These are phyloP conservation scores for Drosophila niveifrons DNA, from an alignment of 2,888 invertebrate genomes.

Conservation along the genomic window DNA sequence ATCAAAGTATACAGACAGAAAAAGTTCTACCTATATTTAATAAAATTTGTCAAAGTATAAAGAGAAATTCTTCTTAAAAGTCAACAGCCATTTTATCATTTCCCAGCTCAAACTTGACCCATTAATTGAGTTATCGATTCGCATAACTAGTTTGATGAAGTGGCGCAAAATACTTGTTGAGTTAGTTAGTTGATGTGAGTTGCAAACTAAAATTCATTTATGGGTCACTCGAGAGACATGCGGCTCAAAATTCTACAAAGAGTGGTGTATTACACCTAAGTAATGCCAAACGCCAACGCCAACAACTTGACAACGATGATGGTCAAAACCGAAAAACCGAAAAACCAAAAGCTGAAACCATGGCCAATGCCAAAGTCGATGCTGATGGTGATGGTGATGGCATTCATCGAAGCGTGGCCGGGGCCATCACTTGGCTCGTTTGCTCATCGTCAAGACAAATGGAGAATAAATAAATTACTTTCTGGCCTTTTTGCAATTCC, in stretches of 20 bases:
- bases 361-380: background rate
- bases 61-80: too few species aligned
- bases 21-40: too few species aligned
- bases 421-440: slow-evolving; percentile 79
- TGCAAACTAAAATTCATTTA: slow-evolving; percentile 25
- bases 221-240: slow-evolving; percentile 19
- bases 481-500: slow-evolving; percentile 80
- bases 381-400: slow-evolving; percentile 46
- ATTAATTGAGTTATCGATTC: background rate
- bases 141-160: background rate
- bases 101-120: slow-evolving; percentile 4
- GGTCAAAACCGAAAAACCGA: too few species aligned
- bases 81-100: too few species aligned
- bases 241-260: slow-evolving; percentile 34
- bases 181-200: slow-evolving; percentile 4
- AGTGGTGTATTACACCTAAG: slow-evolving; percentile 22
- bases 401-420: slow-evolving; percentile 75
- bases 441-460: slow-evolving; percentile 82
- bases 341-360: background rate
- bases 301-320: background rate
- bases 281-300: slow-evolving; percentile 22
- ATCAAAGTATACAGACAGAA: background rate
- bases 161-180: slow-evolving; percentile 5
- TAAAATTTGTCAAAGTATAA: background rate
- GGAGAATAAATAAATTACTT: slow-evolving; percentile 82